These are phyloP conservation scores for Thalassophryne amazonica DNA, from an alignment of 2,797 vertebrate species.

Conservation along the genomic window DNA sequence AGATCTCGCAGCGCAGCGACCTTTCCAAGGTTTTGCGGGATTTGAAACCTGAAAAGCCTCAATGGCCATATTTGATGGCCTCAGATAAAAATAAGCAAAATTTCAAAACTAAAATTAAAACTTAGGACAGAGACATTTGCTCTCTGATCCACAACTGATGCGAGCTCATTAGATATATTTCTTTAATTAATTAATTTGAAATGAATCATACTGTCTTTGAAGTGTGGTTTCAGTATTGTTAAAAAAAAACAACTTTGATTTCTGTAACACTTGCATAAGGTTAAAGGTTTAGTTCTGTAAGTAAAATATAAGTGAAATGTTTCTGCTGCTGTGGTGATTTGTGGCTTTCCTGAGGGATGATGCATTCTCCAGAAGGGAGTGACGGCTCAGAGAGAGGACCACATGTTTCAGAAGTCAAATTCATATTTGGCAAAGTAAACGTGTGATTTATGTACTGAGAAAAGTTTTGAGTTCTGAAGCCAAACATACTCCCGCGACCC, in stretches of 20 bases:
- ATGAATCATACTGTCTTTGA: no score
- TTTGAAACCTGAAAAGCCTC: no score
- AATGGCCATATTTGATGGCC: no score
- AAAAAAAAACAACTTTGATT: not conserved
- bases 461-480: conserved; percentile 34
- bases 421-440: conserved; percentile 32
- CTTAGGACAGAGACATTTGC: no score
- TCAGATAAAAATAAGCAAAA: no score
- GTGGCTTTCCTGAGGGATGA: conserved; percentile 6
- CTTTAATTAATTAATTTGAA: no score
- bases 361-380: conserved; percentile 13
- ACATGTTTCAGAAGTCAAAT: conserved; percentile 19
- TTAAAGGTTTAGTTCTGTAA: conserved; percentile 7
- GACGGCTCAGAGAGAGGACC: conserved; percentile 19
- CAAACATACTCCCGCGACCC: conserved; percentile 33
- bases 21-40: no score
- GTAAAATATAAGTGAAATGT: not conserved
- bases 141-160: no score
- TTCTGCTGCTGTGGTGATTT: not conserved
- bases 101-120: no score
- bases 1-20: no score
- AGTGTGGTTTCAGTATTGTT: no score
- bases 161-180: no score
- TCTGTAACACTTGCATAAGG: not conserved
- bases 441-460: conserved; percentile 43